Percentiles rank a stretch among this genome's conserved stretches.
These are phyloP conservation scores for Chelonoidis abingdonii DNA, from an alignment of 2,113 vertebrate genomes.

Conservation along the genomic window DNA sequence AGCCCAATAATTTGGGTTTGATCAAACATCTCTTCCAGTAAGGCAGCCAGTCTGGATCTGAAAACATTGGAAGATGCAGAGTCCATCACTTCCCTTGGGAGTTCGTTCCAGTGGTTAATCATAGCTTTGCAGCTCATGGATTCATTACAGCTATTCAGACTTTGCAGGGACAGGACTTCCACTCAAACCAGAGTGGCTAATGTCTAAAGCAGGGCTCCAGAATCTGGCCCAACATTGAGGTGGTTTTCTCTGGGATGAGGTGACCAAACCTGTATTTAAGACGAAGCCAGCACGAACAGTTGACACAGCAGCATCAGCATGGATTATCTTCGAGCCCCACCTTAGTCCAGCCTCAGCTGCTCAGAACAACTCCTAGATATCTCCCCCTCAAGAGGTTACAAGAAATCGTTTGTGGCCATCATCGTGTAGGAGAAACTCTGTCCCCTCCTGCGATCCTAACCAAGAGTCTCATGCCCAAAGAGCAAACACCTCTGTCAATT, in stretches of 20 bases:
- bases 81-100: background rate
- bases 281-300: no score
- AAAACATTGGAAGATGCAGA: background rate
- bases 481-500: background rate
- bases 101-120: background rate
- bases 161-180: background rate
- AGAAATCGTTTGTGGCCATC: background rate
- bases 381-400: background rate
- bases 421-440: background rate
- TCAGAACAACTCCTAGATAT: background rate
- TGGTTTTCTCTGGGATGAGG: background rate
- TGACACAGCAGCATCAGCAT: accelerated
- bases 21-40: background rate
- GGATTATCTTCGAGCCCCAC: background rate
- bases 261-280: background rate
- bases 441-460: background rate
- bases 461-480: accelerated
- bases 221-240: background rate
- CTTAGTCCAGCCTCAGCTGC: accelerated
- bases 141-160: background rate
- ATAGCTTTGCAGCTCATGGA: background rate
- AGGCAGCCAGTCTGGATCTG: no score
- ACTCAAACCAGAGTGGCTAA: accelerated
- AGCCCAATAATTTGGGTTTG: background rate
- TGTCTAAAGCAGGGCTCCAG: background rate